phyloP scores from a whole-genome alignment of 2,888 invertebrate genomes.

The Acrobasis repandana region DNA sequence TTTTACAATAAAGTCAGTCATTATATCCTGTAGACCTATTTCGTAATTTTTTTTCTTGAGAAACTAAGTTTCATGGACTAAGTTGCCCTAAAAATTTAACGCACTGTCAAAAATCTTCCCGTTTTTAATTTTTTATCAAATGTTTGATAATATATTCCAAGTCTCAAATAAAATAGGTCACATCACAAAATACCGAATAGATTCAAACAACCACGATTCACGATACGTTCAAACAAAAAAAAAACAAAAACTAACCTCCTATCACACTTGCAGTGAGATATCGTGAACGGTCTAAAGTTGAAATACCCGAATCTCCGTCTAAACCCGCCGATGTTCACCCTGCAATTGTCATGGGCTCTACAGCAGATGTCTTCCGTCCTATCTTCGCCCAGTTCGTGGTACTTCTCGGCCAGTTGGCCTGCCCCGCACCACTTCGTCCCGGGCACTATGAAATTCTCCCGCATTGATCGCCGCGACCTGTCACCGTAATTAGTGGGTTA shows the following conservation, averaged over 20 bases:
- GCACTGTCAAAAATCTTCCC: no score
- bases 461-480: slow-evolving; percentile 73
- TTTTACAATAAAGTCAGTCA: no score
- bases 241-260: slow-evolving; percentile 84
- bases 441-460: slow-evolving; percentile 84
- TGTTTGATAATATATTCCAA: no score
- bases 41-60: no score
- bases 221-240: slow-evolving; percentile 36
- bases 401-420: slow-evolving; percentile 81
- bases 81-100: no score
- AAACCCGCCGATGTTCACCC: slow-evolving; percentile 84
- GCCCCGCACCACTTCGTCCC: slow-evolving; percentile 91
- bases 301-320: slow-evolving; percentile 83
- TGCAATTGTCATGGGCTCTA: slow-evolving; percentile 88
- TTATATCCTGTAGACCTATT: no score
- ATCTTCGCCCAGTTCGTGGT: slow-evolving; percentile 83
- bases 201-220: slow-evolving; percentile 8
- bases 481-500: slow-evolving; percentile 33
- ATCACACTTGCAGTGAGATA: slow-evolving; percentile 90
- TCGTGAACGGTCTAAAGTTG: slow-evolving; percentile 87
- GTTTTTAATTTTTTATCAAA: no score
- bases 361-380: slow-evolving; percentile 87
- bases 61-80: no score
- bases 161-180: no score
- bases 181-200: not conserved